These are phyloP conservation scores for Myripristis jacobus DNA, from an alignment of 2,797 vertebrate genomes.

Conservation along the genomic window DNA sequence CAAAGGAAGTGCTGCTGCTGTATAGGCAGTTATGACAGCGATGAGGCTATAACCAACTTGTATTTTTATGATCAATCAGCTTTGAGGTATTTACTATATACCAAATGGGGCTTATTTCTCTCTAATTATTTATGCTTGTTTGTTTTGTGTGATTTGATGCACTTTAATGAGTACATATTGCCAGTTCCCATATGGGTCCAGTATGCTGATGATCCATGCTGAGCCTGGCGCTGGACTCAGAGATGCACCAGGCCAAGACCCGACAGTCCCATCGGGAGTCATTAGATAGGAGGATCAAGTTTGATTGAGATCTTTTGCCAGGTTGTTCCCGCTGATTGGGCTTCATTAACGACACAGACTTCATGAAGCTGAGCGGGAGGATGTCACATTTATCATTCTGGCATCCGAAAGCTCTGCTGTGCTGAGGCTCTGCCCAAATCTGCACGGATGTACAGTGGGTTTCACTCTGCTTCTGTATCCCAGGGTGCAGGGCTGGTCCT, in stretches of 20 bases:
- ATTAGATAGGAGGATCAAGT: slow-evolving; percentile 69
- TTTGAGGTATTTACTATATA: neutral
- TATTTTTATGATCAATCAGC: neutral
- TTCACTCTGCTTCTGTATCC: slow-evolving; percentile 45
- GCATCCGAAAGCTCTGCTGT: slow-evolving; percentile 54
- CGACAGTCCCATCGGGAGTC: slow-evolving; percentile 68
- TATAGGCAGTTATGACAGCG: neutral
- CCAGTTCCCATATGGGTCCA: slow-evolving; percentile 32
- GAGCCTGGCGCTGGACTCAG: slow-evolving; percentile 31
- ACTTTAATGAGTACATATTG: slow-evolving; percentile 40
- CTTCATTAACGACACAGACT: slow-evolving; percentile 71
- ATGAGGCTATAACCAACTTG: neutral
- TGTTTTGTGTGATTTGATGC: slow-evolving; percentile 9
- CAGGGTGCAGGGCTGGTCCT: slow-evolving; percentile 35
- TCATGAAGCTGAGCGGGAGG: slow-evolving; percentile 60
- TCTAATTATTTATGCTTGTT: neutral
- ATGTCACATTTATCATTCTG: slow-evolving; percentile 53
- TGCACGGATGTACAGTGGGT: slow-evolving; percentile 49
- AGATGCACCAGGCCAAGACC: slow-evolving; percentile 51
- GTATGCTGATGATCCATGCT: slow-evolving; percentile 29
- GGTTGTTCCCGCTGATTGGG: slow-evolving; percentile 62
- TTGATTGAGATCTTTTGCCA: slow-evolving; percentile 71
- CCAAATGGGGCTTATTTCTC: slow-evolving; percentile 1
- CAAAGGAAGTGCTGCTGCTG: slow-evolving; percentile 3
- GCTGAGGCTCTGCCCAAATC: slow-evolving; percentile 55